Conservation (phyloP, 1,140 invertebrate genomes). For the Megalonaias nervosa region DNA sequence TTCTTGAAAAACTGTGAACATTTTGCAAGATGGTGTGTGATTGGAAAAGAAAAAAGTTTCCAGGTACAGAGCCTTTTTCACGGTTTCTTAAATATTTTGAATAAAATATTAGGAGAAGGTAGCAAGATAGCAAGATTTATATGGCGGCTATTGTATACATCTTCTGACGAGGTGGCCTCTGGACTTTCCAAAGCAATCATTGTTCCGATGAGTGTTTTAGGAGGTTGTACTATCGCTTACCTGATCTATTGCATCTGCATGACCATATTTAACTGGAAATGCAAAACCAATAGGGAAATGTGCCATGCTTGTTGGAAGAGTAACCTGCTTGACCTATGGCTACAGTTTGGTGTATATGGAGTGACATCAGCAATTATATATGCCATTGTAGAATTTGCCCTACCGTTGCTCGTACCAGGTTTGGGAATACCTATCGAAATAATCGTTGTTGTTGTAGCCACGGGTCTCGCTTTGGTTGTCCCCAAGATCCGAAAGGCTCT, state of each 20-base stretch:
- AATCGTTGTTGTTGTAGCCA: not conserved
- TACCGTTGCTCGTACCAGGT: not conserved
- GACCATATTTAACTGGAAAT: constrained; percentile 1
- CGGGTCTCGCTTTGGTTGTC: constrained; percentile 1
- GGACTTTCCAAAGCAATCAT: not conserved
- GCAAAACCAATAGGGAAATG: constrained; percentile 1
- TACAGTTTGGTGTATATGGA: constrained; percentile 12
- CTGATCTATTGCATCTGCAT: constrained; percentile 20
- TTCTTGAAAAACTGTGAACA: constrained; percentile 22
- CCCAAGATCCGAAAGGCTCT: not conserved
- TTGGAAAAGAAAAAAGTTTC: constrained; percentile 11
- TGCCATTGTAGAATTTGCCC: not conserved
- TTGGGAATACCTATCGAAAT: constrained; percentile 16
- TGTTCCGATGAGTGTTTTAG: constrained; percentile 5
- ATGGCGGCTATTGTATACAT: not conserved
- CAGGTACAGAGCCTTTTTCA: constrained; percentile 6
- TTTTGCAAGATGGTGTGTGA: constrained; percentile 30
- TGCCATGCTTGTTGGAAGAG: constrained; percentile 16
- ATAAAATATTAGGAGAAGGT: not conserved
- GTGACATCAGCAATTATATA: constrained; percentile 5
- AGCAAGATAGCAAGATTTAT: constrained; percentile 4
- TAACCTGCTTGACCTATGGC: constrained; percentile 17
- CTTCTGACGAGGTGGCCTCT: constrained; percentile 6
- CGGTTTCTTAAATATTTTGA: not conserved
- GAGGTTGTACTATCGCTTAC: not conserved